These are phyloP conservation scores for Teinopalpus imperialis DNA, from an alignment of 2,888 invertebrate species.

Conservation along the genomic window DNA sequence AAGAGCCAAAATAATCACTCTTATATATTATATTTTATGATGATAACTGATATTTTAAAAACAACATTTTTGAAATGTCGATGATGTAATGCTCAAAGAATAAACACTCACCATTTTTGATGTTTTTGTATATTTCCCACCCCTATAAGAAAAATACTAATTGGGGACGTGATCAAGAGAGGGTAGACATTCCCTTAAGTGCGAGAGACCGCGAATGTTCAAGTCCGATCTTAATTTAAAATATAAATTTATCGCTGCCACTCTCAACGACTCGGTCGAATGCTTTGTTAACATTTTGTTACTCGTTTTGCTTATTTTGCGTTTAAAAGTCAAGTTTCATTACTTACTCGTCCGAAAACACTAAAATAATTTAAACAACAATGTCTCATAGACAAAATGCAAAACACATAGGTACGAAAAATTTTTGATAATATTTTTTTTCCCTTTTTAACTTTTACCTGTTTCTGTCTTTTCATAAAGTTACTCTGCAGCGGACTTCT, in stretches of 20 bases:
- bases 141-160: slow-evolving; percentile 4
- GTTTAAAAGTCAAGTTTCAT: neutral
- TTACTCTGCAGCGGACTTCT: too few relatives aligned
- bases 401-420: too few relatives aligned
- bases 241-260: slow-evolving; percentile 16
- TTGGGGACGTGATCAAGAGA: slow-evolving; percentile 14
- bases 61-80: too few relatives aligned
- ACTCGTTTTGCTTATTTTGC: slow-evolving; percentile 1
- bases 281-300: slow-evolving; percentile 10
- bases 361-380: neutral
- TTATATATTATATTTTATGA: too few relatives aligned
- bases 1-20: too few relatives aligned
- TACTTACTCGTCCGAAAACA: neutral
- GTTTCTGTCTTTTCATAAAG: too few relatives aligned
- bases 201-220: slow-evolving; percentile 3
- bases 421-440: too few relatives aligned
- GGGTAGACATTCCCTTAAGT: slow-evolving; percentile 3
- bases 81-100: too few relatives aligned
- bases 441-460: too few relatives aligned
- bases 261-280: neutral
- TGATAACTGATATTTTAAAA: too few relatives aligned
- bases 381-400: too few relatives aligned
- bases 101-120: too few relatives aligned
- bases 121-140: slow-evolving; percentile 3
- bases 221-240: slow-evolving; percentile 14